phyloP scores from a whole-genome alignment of 92 coral and sea anemone genomes.

The Palythoa caribaeorum region DNA sequence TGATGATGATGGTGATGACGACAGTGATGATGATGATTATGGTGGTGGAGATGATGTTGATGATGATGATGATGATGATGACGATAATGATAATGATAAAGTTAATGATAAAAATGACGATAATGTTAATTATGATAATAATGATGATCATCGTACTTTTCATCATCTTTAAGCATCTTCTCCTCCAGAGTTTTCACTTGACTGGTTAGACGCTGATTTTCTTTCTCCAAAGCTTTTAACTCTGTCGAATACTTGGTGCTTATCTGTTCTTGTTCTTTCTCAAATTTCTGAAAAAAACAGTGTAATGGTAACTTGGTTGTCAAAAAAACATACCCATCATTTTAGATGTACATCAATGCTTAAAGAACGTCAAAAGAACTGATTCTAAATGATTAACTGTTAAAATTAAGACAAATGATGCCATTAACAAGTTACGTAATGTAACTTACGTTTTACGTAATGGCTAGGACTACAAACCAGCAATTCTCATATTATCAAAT shows the following conservation, averaged over 20 bases:
- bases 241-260: constrained; percentile 66
- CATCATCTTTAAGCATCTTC: constrained; percentile 61
- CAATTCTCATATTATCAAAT: too few species aligned
- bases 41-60: too few species aligned
- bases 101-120: background rate
- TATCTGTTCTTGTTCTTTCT: constrained; percentile 64
- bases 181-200: constrained; percentile 65
- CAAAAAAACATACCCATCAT: background rate
- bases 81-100: background rate
- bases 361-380: background rate
- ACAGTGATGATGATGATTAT: too few species aligned
- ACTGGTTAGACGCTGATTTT: constrained; percentile 62
- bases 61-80: too few species aligned
- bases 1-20: too few species aligned
- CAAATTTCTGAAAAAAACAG: constrained; percentile 57
- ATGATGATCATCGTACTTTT: constrained; percentile 63
- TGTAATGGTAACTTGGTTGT: background rate
- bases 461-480: too few species aligned
- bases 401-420: too few species aligned
- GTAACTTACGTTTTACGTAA: too few species aligned
- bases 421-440: too few species aligned
- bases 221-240: constrained; percentile 71
- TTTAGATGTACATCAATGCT: background rate
- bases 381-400: too few species aligned
- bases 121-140: background rate